Evolutionary conservation across 2,797 vertebrate species (phyloP), one percentile per base, ranked within the genome.

Genomic region (Pogoniulus pusillus): DNA sequence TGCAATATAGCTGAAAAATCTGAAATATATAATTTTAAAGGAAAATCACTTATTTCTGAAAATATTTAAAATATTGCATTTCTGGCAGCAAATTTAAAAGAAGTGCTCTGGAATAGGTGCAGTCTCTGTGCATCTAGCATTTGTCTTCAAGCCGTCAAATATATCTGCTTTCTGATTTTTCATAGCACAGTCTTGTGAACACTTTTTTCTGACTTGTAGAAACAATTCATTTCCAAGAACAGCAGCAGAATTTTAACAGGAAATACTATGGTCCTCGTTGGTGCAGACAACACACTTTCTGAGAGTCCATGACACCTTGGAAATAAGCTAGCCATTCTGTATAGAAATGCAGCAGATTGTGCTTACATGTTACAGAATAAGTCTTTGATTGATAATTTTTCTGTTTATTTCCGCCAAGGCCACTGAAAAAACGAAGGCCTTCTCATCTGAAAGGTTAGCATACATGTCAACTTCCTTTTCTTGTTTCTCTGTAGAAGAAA

Each of bases 361-460:
- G 96, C 88, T 94, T 84, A 79, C 73, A 59, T 81, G 57, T 98
- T 98, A 99, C 78, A 99, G 97, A 96, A 99, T 99, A 89, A 99
- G 98, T 97, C 98, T 98, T 85, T 99, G 99, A 93, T 98, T 99
- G 97, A 99, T 98, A 96, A 99, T 99, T 98, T 99, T 99, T 93
- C 99, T 98, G 98, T 99, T 99, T 97, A 99, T 99, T 97, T 99
- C 99, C 75, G 99, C 99, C 98, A 99, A 98, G 65, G 99, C 99
- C 96, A 99, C 99, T 29, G 99, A 99, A 97, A 99, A 99, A 90
- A 99, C 99, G 86, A 99, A 99, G 65, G 99, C 99, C 96, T 99
- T 99, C 97, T 99, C 99, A 83, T 99, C 99, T 49, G 99, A 99
- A 73, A 99, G 98, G 92, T 98, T 98, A 94, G 99, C 99, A 82